Evolutionary conservation across 2,888 invertebrate genomes (phyloP).

Genomic region (Nebria salina): DNA sequence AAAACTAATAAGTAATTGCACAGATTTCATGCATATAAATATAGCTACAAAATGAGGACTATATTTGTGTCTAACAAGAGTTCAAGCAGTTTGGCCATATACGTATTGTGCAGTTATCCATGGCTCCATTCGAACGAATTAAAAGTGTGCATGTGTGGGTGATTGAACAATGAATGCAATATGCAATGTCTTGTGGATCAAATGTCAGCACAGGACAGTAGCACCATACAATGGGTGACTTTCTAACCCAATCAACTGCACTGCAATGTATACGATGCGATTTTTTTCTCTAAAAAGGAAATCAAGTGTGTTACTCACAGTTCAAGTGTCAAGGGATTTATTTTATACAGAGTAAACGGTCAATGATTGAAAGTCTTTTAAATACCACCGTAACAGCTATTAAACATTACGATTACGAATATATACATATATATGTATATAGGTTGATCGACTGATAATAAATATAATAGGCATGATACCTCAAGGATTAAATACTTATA

Average conservation of each 20-base stretch:
- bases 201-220: conserved; percentile 12
- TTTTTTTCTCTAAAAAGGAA: conserved; percentile 10
- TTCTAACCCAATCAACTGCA: conserved; percentile 18
- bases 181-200: conserved; percentile 7
- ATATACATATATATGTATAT: neutral
- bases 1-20: neutral
- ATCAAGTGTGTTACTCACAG: neutral
- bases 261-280: neutral
- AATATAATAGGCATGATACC: no score
- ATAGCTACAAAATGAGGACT: neutral
- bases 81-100: neutral
- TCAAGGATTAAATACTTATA: no score
- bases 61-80: neutral
- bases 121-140: neutral
- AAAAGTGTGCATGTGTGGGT: conserved; percentile 7
- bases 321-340: conserved; percentile 18
- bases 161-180: conserved; percentile 9
- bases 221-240: neutral
- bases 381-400: neutral
- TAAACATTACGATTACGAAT: neutral
- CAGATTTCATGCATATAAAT: neutral
- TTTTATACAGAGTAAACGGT: neutral
- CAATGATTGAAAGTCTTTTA: neutral
- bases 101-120: neutral
- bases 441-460: neutral